These are phyloP conservation scores for Blastobasis lacticolella DNA, from an alignment of 2,888 invertebrate genomes.

Conservation along the genomic window DNA sequence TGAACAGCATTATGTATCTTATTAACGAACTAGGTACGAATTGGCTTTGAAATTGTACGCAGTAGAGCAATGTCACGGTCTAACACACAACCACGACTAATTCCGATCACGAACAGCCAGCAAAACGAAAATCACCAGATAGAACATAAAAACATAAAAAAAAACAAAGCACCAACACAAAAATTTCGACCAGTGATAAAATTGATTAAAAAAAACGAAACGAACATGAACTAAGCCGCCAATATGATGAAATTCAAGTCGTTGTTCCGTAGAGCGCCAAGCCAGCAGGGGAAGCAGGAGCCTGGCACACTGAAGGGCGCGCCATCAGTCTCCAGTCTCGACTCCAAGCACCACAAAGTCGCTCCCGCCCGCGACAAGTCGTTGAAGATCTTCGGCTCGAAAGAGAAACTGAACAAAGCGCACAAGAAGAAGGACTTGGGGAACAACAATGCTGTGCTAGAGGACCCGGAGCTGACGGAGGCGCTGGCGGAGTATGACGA, in stretches of 20 bases:
- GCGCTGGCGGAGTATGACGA: constrained; percentile 46
- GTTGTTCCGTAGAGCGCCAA: constrained; percentile 91
- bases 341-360: constrained; percentile 74
- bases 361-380: constrained; percentile 63
- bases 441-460: constrained; percentile 65
- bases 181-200: constrained; percentile 50
- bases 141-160: constrained; percentile 24
- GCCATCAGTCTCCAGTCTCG: constrained; percentile 78
- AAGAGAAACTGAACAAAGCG: constrained; percentile 68
- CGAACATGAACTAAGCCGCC: constrained; percentile 45
- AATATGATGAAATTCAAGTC: constrained; percentile 95
- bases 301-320: constrained; percentile 70
- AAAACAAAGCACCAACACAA: constrained; percentile 26
- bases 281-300: constrained; percentile 72
- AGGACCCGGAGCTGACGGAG: constrained; percentile 63
- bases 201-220: constrained; percentile 31
- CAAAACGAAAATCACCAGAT: constrained; percentile 21
- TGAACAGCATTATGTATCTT: too few relatives aligned
- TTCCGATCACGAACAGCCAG: constrained; percentile 26
- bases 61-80: background rate
- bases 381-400: constrained; percentile 68
- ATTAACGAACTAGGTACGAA: too few relatives aligned
- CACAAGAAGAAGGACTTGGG: constrained; percentile 63
- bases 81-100: constrained; percentile 16
- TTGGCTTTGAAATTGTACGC: too few relatives aligned